These are phyloP conservation scores for Drosophila nigromelanica DNA, from an alignment of 1,140 invertebrate species.

Conservation along the genomic window DNA sequence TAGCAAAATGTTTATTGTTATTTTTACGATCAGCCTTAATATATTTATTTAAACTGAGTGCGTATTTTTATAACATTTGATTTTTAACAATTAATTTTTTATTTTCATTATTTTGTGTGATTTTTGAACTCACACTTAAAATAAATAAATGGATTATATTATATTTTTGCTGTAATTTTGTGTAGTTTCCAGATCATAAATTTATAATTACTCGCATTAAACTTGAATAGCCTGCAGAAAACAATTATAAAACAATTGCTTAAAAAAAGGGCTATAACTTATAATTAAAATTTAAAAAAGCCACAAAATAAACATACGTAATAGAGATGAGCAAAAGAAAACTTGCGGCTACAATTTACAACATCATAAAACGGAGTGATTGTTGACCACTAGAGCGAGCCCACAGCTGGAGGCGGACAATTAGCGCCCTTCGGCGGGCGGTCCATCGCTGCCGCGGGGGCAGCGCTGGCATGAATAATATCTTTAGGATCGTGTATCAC, in stretches of 20 bases:
- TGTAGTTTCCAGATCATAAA: slow-evolving; percentile 18
- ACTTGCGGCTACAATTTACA: slow-evolving; percentile 33
- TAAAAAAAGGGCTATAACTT: slow-evolving; percentile 43
- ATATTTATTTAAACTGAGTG: too few relatives aligned
- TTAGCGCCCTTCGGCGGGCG: slow-evolving; percentile 44
- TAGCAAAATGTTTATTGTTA: too few relatives aligned
- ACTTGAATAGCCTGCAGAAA: slow-evolving; percentile 28
- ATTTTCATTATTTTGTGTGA: not conserved
- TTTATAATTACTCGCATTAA: not conserved
- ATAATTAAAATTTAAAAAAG: slow-evolving; percentile 57
- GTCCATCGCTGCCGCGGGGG: slow-evolving; percentile 28
- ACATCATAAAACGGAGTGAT: slow-evolving; percentile 21
- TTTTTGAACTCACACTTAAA: not conserved
- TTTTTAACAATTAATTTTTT: not conserved
- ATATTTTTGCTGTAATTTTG: not conserved
- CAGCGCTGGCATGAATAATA: slow-evolving; percentile 58
- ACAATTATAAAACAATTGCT: slow-evolving; percentile 42
- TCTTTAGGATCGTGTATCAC: slow-evolving; percentile 48
- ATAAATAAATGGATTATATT: not conserved
- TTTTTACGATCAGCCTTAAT: too few relatives aligned
- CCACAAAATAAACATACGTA: slow-evolving; percentile 34
- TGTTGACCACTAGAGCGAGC: slow-evolving; percentile 31
- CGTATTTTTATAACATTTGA: not conserved
- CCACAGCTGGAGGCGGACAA: slow-evolving; percentile 25
- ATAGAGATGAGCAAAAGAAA: slow-evolving; percentile 41